These are phyloP conservation scores for Gorsachius goisagi DNA, from an alignment of 2,113 vertebrate species.

Conservation along the genomic window DNA sequence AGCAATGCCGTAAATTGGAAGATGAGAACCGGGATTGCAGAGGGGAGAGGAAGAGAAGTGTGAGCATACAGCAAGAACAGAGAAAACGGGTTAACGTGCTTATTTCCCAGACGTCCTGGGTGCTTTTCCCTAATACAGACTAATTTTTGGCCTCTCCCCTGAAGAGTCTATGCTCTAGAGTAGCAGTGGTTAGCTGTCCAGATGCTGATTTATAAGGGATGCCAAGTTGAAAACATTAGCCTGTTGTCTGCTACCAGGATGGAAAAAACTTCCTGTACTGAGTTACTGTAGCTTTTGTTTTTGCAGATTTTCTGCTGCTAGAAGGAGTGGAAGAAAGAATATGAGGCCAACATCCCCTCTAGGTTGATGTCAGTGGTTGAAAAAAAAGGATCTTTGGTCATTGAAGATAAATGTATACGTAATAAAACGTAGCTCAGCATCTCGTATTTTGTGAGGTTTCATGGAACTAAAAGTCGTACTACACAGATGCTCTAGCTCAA, in stretches of 20 bases:
- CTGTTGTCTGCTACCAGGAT: neutral
- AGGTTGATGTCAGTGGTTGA: neutral
- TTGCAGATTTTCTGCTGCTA: neutral
- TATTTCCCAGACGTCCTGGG: neutral
- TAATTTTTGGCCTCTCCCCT: neutral
- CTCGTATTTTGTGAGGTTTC: neutral
- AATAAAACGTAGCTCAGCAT: neutral
- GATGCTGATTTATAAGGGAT: neutral
- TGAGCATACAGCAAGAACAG: neutral
- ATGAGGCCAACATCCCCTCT: neutral
- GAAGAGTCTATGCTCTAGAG: neutral
- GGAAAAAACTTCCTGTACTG: neutral
- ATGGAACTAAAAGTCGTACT: neutral
- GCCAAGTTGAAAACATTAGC: neutral
- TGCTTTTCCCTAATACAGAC: neutral
- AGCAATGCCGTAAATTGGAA: slow-evolving; percentile 35
- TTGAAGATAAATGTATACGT: neutral
- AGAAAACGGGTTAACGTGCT: neutral
- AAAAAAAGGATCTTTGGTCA: neutral
- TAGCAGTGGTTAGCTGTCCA: neutral
- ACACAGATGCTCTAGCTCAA: neutral
- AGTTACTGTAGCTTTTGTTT: neutral
- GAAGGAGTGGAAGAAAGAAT: neutral
- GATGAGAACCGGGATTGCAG: neutral
- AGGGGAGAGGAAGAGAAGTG: neutral